Evolutionary conservation across 2,797 vertebrate genomes (phyloP).

Genomic region (Callimico goeldii): DNA sequence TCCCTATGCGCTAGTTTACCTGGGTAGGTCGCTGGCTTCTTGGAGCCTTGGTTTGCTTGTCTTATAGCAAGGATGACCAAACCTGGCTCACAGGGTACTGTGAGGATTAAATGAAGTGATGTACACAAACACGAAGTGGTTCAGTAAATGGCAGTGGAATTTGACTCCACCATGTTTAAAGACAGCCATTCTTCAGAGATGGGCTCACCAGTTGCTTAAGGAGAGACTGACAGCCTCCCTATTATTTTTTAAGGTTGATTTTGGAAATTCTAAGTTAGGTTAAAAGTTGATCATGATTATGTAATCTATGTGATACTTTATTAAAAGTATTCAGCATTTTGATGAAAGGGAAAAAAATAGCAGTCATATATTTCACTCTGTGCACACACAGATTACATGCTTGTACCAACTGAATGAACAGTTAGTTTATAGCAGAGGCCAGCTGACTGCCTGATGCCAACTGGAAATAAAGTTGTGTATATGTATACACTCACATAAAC

Average conservation of each 20-base stretch:
- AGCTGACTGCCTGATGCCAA: constrained; percentile 57
- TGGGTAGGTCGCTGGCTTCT: background rate
- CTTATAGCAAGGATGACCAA: accelerated
- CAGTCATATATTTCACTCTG: background rate
- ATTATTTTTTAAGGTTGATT: background rate
- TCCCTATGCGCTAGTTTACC: accelerated
- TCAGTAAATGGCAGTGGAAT: background rate
- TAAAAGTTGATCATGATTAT: background rate
- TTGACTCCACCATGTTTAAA: background rate
- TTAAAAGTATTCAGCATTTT: constrained; percentile 17
- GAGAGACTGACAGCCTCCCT: background rate
- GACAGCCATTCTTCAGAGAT: background rate
- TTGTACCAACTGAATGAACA: background rate
- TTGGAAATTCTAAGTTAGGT: constrained; percentile 36
- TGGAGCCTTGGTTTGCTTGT: background rate
- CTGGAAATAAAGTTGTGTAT: constrained; percentile 58
- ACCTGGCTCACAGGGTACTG: accelerated
- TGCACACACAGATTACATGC: background rate
- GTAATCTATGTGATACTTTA: background rate
- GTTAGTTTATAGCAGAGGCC: constrained; percentile 60
- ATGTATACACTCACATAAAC: constrained; percentile 55
- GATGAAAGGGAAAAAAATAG: background rate
- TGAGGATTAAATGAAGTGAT: background rate
- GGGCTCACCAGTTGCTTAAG: background rate
- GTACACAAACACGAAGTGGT: accelerated